Base-by-base conservation (phyloP, 2,797 vertebrate genomes). In the Enteromius unitaeniatus region DNA sequence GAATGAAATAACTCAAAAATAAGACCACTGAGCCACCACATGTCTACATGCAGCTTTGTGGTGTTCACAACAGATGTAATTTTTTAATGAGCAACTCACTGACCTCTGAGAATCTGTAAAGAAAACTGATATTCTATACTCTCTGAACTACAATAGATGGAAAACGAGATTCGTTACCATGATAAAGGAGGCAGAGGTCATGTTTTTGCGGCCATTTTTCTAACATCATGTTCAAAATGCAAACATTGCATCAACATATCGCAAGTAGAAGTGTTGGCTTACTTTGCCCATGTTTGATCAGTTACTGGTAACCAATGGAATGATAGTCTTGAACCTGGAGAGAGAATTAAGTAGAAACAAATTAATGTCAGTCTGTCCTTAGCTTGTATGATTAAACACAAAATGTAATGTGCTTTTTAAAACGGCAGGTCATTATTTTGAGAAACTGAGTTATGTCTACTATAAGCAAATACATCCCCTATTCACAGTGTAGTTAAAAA, bases 91-190 rank as follows among this genome's bases (percentile, higher is more conserved):
- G 82, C 19, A 58, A 60, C 69, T 31, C 53, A 19, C 28, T 75
- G 47, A 60, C 23, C 64, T 60, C 65, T 62, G 53, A 23, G 67
- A 74, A 67, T 75, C 7, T 62, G 49, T 55, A 74, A 60, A 82
- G 74, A 53, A 73, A 70, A 34, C 78, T 31, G 91, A 91, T 86
- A 93, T 87, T 88, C 89, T 90, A 93, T 88, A 90, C 93, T 87
- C 34, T 85, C 67, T 69, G 84, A 78, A 89, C 82, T 82, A 91
- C 90, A 90, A 89, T 82, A 67, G 45, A 8, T 72, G 81, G 51
- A 82, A 79, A 81, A 74, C 84, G 64, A 42, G 17, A 68, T 64
- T 51, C 60, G 28, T 19, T 37, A 26, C 13, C 42, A 53, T 55
- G 42, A 55, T 31, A 31, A 21, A 49, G 19, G 8, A 79, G 67